Evolutionary conservation across 2,113 vertebrate genomes (phyloP), one percentile per base, ranked within the genome.

Genomic region (Cebidichthys violaceus): DNA sequence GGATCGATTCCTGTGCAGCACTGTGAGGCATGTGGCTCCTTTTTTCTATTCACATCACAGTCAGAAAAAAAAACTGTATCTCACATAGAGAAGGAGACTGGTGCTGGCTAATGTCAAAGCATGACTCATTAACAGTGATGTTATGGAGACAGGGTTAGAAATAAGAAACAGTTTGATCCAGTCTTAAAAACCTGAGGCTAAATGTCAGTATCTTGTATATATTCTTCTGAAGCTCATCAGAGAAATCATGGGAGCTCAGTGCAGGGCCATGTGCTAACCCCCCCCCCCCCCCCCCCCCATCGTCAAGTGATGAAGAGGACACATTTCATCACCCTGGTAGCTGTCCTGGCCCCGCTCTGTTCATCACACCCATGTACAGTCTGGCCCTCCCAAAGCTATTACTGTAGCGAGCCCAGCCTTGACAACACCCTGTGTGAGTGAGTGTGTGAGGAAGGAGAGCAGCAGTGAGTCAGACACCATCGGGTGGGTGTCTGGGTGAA

Each of bases 231-330:
- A 35, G 61, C 20, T 43, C 47, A 68, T 74, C 77, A 52, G 41
- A 62, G 37, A 71, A 33, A 33, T 22, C 1, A 3, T 39, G 43
- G 59, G 24, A n/a, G 24, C 35, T 37, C 9, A 9, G 35, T 35
- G 54, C 72, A 24, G 22, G 52, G 45, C 45, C n/a, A 29, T 59
- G n/a, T 50, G 18, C 47, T 20, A 50, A 3, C 43, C 43, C 41
- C 50, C 20, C 4, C 2, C 43, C 11, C 11, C 17, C 2, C 17
- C 18, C 18, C 1, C 13, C 72, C 80, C 52, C 35, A n/a, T n/a
- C n/a, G n/a, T 73, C 75, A 88, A 86, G 81, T 83, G 90, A 88
- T 89, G 74, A 88, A 88, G 31, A 79, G 82, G 76, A 86, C 66
- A 73, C 80, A 81, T 89, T 91, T 88, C 82, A 92, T 82, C 82